Conservation (phyloP, 2,113 vertebrate genomes). For the Chaenogobius annularis region DNA sequence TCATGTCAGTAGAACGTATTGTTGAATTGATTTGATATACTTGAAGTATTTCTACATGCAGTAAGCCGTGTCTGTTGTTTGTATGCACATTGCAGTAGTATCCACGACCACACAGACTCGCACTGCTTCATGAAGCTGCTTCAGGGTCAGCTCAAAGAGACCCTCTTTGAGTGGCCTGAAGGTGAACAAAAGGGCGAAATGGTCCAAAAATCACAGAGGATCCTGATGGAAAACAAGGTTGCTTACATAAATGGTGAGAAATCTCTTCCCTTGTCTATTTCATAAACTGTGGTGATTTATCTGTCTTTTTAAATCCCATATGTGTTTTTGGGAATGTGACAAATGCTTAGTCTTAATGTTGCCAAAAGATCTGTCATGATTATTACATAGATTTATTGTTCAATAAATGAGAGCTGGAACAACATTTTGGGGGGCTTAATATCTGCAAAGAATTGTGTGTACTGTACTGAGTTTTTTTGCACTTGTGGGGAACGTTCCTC, state of each 20-base stretch:
- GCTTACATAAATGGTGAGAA: slow-evolving; percentile 95
- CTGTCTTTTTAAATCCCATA: neutral
- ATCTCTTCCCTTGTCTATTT: neutral
- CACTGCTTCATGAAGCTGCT: slow-evolving; percentile 99
- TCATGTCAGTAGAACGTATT: too few relatives aligned
- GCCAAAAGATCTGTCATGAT: too few relatives aligned
- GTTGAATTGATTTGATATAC: neutral
- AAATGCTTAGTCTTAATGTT: neutral
- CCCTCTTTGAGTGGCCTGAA: slow-evolving; percentile 90
- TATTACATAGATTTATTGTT: too few relatives aligned
- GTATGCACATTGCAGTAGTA: slow-evolving; percentile 83
- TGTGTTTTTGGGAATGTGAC: too few relatives aligned
- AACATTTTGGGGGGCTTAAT: too few relatives aligned
- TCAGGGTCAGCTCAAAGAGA: slow-evolving; percentile 95
- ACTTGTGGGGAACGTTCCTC: too few relatives aligned
- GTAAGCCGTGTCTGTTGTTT: slow-evolving; percentile 28
- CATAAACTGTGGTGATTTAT: neutral
- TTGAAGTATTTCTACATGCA: neutral
- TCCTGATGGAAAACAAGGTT: slow-evolving; percentile 88
- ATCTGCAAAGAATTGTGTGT: too few relatives aligned
- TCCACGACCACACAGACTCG: slow-evolving; percentile 95
- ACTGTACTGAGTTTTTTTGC: too few relatives aligned
- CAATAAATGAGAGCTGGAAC: too few relatives aligned
- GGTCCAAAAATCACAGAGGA: slow-evolving; percentile 86
- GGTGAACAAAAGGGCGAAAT: slow-evolving; percentile 81